Base-by-base conservation (phyloP, 2,888 invertebrate species). In the Ochropacha duplaris region DNA sequence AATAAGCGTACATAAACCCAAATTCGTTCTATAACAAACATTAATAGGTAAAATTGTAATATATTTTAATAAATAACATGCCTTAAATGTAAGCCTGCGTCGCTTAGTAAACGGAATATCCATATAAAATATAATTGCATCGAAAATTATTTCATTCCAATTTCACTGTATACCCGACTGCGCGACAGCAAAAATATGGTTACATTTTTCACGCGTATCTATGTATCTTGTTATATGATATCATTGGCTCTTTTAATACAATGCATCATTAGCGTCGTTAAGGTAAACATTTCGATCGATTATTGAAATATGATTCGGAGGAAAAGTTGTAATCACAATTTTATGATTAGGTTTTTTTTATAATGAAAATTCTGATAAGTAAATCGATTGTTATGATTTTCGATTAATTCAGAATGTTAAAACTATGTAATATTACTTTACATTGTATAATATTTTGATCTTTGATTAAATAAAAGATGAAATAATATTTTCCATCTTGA, bases 31-130 rank as follows among this genome's bases (percentile, higher is more conserved):
- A 14, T 14, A 14, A 36, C 1, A 36, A n/a, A 36, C n/a, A 16
- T 44, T 44, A 19, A 52, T 19, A 31, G 11, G 19, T 52, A 22
- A 22, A 52, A 31, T 19, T 31, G 31, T 52, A 52, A 22, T 34
- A 52, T 52, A 52, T 22, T 22, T 28, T 34, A 31, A 34, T 52
- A 4, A 8, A 28, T 26, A 34, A 52, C 19, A 52, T 34, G 51
- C 51, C 51, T 52, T 52, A 52, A 51, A 51, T 28, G 50, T 28
- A 51, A 26, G 50, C 50, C n/a, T 31, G 51, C 12, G 31, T 12
- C 31, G 51, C 31, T 12, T 52, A 31, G 31, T 44, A 19, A 44
- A 19, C 36, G 39, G 39, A 16, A 44, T 44, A 16, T 19, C n/a
- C 16, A 44, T 8, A 16, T 44, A 44, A 44, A 31, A 12, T 28